Evolutionary conservation across 1,140 invertebrate species (phyloP), one percentile per base, ranked within the genome.

Genomic region (Papilio helenus): DNA sequence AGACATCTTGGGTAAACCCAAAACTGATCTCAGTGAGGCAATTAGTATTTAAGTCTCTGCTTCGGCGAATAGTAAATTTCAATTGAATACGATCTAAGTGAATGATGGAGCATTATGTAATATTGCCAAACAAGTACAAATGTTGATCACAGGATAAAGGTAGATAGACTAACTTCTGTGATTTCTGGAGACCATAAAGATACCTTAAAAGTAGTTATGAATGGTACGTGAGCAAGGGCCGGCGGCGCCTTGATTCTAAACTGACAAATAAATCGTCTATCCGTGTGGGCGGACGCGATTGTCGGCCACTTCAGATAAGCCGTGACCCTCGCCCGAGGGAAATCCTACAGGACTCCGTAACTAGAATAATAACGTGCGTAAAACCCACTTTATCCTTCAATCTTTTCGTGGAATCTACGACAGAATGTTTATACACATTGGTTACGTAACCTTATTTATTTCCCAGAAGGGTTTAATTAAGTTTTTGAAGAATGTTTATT

Each of bases 221-320:
- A 72, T 72, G 73, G 26, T 29, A 76, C 49, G 29, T 76, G 49
- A 49, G 73, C 73, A 39, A 8, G 49, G 16, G 49, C 49, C 51
- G 73, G 46, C 72, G 46, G 46, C 72, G 46, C 29, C 29, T 55
- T 55, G 29, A n/a, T 76, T 76, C 73, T 76, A 26, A 55, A 49
- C 73, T 58, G 49, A 76, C 76, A 80, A 85, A 89, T 89, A 88
- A 88, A 91, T 89, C 85, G 79, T 82, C 77, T 82, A 61, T 73
- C 84, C 82, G 84, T 80, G 88, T 89, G 80, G 88, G 88, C 80
- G 86, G 83, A 79, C 82, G 80, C 86, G 80, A 87, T 86, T 85
- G 85, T 86, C 83, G 83, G 84, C 84, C 73, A 79, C 74, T 81
- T 83, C 82, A 81, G 85, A 87, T 85, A 84, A 86, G 72, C 77